Percentiles rank a stretch among this genome's conserved stretches.
Conservation (phyloP, 2,113 vertebrate species). For the Kobus ellipsiprymnus region DNA sequence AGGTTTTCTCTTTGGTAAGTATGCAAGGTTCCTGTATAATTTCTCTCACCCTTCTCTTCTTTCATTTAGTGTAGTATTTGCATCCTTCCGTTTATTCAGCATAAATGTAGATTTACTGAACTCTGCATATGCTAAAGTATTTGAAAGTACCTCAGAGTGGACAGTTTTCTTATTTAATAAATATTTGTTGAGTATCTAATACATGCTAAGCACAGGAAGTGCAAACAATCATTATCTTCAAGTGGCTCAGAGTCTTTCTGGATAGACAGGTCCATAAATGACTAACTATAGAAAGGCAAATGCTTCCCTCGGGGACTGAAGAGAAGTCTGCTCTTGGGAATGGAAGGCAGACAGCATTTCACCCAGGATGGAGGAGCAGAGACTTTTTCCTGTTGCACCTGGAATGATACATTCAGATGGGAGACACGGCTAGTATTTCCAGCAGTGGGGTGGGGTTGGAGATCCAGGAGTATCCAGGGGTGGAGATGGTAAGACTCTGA, state of each 20-base stretch:
- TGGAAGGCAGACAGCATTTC: neutral
- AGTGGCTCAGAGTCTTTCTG: neutral
- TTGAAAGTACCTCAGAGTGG: neutral
- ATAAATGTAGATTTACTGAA: neutral
- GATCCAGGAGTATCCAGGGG: neutral
- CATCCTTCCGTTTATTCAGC: neutral
- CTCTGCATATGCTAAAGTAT: neutral
- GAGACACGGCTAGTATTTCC: neutral
- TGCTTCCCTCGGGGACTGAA: neutral
- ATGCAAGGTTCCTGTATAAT: neutral
- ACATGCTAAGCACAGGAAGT: neutral
- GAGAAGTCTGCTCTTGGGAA: neutral
- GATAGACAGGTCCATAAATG: neutral
- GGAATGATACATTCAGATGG: neutral
- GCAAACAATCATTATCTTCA: neutral
- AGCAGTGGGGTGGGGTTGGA: neutral
- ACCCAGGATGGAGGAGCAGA: neutral
- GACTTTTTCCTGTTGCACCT: neutral
- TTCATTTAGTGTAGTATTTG: neutral
- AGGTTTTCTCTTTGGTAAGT: neutral
- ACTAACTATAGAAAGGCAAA: neutral
- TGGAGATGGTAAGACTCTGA: neutral
- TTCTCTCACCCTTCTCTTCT: neutral
- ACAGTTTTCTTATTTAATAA: neutral
- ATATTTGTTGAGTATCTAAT: neutral